Evolutionary conservation across 1,140 invertebrate genomes (phyloP).

Genomic region (Lepidostoma basale): DNA sequence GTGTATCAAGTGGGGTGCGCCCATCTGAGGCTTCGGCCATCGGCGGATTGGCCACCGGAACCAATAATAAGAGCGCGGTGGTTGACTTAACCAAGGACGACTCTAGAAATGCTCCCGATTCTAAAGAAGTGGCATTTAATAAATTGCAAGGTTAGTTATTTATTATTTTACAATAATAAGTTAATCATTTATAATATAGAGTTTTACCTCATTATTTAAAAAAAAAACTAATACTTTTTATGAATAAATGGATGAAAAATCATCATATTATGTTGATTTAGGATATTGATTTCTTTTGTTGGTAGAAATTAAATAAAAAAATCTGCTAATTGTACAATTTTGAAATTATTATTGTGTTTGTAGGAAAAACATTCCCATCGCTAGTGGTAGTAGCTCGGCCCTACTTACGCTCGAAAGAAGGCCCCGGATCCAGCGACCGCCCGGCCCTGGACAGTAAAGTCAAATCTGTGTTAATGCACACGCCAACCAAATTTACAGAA

Average conservation of each 20-base stretch:
- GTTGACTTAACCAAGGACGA: slow-evolving; percentile 69
- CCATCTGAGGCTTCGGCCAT: slow-evolving; percentile 72
- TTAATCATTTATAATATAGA: too few relatives aligned
- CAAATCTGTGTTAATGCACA: slow-evolving; percentile 78
- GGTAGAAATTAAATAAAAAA: too few relatives aligned
- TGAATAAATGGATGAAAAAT: too few relatives aligned
- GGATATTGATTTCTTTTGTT: too few relatives aligned
- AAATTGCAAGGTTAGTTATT: slow-evolving; percentile 72
- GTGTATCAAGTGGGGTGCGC: slow-evolving; percentile 55
- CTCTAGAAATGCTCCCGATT: slow-evolving; percentile 66
- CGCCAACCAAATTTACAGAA: slow-evolving; percentile 82
- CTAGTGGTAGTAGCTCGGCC: slow-evolving; percentile 81
- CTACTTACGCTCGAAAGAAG: slow-evolving; percentile 72
- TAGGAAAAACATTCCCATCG: slow-evolving; percentile 80
- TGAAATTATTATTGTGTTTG: slow-evolving; percentile 8
- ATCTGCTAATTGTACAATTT: too few relatives aligned
- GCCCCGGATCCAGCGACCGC: slow-evolving; percentile 59
- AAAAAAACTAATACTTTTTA: too few relatives aligned
- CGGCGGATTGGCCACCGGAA: slow-evolving; percentile 67
- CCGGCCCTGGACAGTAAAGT: slow-evolving; percentile 72
- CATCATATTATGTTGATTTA: too few relatives aligned
- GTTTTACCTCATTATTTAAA: too few relatives aligned
- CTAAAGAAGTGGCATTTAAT: slow-evolving; percentile 74
- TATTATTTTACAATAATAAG: too few relatives aligned
- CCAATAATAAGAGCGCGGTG: slow-evolving; percentile 62